Percentiles rank a stretch among this genome's conserved stretches.
phyloP scores from a whole-genome alignment of 1,140 invertebrate genomes.

The Neoseiulus cucumeris region DNA sequence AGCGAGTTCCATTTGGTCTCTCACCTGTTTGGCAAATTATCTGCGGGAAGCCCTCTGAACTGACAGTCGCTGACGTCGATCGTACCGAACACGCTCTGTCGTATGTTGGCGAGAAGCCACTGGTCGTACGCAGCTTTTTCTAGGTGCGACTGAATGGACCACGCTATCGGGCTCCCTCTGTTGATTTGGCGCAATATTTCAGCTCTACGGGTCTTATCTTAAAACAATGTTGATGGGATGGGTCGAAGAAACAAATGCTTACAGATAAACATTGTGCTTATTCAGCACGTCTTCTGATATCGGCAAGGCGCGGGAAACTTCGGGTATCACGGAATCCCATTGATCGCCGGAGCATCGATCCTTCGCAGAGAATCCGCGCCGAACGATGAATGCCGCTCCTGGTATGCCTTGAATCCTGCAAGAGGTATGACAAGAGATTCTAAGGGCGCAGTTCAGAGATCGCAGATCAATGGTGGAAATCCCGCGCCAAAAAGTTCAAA shows the following conservation, averaged over 20 bases:
- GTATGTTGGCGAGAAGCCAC: not conserved
- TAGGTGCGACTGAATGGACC: not conserved
- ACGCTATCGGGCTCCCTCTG: not conserved
- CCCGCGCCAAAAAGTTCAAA: too few species aligned
- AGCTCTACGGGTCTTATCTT: too few species aligned
- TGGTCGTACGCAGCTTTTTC: not conserved
- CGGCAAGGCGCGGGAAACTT: not conserved
- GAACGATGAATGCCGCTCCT: conserved; percentile 1
- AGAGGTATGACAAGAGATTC: not conserved
- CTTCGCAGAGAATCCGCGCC: not conserved
- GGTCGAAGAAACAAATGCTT: not conserved
- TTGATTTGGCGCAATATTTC: too few species aligned
- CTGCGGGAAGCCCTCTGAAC: not conserved
- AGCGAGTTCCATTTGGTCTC: too few species aligned
- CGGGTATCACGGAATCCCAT: not conserved
- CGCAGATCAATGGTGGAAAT: too few species aligned
- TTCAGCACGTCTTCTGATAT: not conserved
- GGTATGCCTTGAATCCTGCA: conserved; percentile 5
- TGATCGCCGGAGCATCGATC: conserved; percentile 1
- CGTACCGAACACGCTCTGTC: not conserved
- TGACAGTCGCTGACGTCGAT: not conserved
- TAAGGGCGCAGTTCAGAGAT: too few species aligned
- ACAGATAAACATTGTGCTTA: not conserved
- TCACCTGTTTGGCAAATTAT: not conserved
- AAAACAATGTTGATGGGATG: not conserved